Evolutionary conservation across 30 jellyfish, hydroid and myxozoan species (phyloP).

Genomic region (Catostylus mosaicus): DNA sequence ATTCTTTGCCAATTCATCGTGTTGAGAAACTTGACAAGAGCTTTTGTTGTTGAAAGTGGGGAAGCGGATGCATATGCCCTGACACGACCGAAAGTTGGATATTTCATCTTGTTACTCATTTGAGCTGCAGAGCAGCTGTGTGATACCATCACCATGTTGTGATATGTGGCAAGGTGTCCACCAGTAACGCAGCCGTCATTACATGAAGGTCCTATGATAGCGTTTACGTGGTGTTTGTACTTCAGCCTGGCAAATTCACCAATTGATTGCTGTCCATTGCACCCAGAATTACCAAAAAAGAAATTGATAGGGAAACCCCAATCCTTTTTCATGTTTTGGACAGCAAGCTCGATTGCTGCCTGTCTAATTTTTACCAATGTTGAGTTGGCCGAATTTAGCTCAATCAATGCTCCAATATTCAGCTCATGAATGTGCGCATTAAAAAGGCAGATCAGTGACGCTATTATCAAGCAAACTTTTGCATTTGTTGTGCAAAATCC

Average conservation of each 20-base stretch:
- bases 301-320: slow-evolving; percentile 18
- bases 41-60: slow-evolving; percentile 32
- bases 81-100: slow-evolving; percentile 80
- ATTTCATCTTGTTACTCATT: slow-evolving; percentile 57
- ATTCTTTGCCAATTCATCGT: slow-evolving; percentile 75
- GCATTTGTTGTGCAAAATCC: not conserved
- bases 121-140: slow-evolving; percentile 67
- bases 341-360: slow-evolving; percentile 61
- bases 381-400: slow-evolving; percentile 2
- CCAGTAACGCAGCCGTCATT: slow-evolving; percentile 68
- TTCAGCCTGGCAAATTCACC: slow-evolving; percentile 67
- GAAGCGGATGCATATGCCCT: slow-evolving; percentile 87
- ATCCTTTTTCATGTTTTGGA: slow-evolving; percentile 18
- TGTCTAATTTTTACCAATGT: slow-evolving; percentile 9
- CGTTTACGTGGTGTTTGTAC: slow-evolving; percentile 41
- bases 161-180: slow-evolving; percentile 66
- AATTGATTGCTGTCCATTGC: slow-evolving; percentile 50
- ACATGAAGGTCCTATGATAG: slow-evolving; percentile 85
- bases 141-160: slow-evolving; percentile 52
- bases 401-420: slow-evolving; percentile 53
- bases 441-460: not conserved
- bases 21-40: slow-evolving; percentile 41
- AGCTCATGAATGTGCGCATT: slow-evolving; percentile 19
- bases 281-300: slow-evolving; percentile 55
- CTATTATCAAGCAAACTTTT: not conserved